Percentiles rank a stretch among this genome's conserved stretches.
Conservation (phyloP, 2,797 vertebrate genomes). For the Falco peregrinus region DNA sequence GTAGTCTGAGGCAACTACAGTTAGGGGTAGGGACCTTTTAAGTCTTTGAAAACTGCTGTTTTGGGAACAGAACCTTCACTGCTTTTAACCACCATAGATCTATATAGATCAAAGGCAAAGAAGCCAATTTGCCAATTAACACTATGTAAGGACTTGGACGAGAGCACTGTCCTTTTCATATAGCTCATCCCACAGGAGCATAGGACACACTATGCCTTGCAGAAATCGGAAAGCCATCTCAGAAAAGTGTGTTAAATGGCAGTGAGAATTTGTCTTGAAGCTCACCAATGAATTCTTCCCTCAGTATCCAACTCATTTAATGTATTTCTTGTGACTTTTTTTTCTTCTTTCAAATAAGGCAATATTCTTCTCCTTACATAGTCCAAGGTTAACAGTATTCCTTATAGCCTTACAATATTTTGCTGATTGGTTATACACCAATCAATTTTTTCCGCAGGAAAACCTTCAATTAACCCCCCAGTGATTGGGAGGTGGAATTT, state of each 20-base stretch:
- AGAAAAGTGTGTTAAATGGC: not conserved
- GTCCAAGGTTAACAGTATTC: slow-evolving; percentile 28
- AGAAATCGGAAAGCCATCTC: not conserved
- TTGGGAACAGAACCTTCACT: not conserved
- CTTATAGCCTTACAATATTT: slow-evolving; percentile 28
- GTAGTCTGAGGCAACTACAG: not conserved
- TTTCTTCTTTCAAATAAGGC: not conserved
- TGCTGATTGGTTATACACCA: slow-evolving; percentile 35
- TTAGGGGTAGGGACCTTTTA: not conserved
- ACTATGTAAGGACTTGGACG: rapidly evolving
- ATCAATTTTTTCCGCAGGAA: slow-evolving; percentile 35
- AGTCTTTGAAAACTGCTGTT: not conserved
- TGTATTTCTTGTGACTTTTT: not conserved
- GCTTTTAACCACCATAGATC: not conserved
- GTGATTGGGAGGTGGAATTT: slow-evolving; percentile 29
- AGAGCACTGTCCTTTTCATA: not conserved
- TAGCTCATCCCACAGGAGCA: not conserved
- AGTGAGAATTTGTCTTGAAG: not conserved
- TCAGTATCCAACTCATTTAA: not conserved
- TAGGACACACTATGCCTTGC: not conserved
- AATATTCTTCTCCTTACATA: not conserved
- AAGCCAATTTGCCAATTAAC: not conserved
- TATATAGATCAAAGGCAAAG: not conserved
- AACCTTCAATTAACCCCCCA: slow-evolving; percentile 51
- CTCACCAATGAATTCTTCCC: not conserved